phyloP scores from a whole-genome alignment of 1,140 invertebrate genomes.

The Epicauta chinensis region DNA sequence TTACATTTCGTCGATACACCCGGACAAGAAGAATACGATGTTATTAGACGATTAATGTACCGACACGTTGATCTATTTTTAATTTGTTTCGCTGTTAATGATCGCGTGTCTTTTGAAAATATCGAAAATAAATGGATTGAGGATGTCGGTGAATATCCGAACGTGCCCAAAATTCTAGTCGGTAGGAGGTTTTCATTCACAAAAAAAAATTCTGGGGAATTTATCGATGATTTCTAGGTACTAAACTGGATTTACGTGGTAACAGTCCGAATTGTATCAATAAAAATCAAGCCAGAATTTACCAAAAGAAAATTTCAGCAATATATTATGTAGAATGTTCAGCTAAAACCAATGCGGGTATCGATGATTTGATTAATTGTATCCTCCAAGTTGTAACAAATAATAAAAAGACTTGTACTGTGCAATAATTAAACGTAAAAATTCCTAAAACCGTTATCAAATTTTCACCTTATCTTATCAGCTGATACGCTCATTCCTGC shows the following conservation, averaged over 20 bases:
- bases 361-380: slow-evolving; percentile 3
- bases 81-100: slow-evolving; percentile 8
- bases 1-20: slow-evolving; percentile 9
- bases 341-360: slow-evolving; percentile 4
- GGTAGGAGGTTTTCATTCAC: background rate
- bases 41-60: slow-evolving; percentile 4
- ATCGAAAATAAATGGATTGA: slow-evolving; percentile 3
- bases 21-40: slow-evolving; percentile 9
- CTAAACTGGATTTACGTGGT: slow-evolving; percentile 4
- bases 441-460: background rate
- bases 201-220: background rate
- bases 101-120: slow-evolving; percentile 9
- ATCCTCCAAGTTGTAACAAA: background rate
- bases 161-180: slow-evolving; percentile 2
- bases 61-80: slow-evolving; percentile 7
- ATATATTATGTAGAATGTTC: slow-evolving; percentile 8
- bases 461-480: background rate
- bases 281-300: background rate
- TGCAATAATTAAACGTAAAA: background rate
- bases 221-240: background rate
- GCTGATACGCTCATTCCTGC: too few species aligned
- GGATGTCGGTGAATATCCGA: background rate
- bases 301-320: slow-evolving; percentile 10
- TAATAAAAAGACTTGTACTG: background rate
- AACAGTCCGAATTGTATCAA: background rate